These are phyloP conservation scores for Microctonus hyperodae DNA, from an alignment of 2,888 invertebrate species.

Conservation along the genomic window DNA sequence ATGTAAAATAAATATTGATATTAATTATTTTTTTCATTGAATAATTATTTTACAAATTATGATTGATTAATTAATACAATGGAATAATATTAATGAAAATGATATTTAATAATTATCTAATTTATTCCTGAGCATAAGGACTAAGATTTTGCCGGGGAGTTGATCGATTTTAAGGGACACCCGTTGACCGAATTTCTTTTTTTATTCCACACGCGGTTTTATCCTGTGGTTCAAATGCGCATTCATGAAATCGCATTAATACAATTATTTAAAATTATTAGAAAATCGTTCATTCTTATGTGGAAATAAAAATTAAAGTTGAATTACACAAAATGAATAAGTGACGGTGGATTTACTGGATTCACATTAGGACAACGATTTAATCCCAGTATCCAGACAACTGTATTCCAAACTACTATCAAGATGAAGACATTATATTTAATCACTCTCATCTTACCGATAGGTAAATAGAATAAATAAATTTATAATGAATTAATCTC, in stretches of 20 bases:
- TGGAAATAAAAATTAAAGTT: not conserved
- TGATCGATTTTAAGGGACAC: constrained; percentile 23
- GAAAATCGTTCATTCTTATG: not conserved
- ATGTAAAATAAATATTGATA: not conserved
- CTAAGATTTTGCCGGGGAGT: not conserved
- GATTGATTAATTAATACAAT: too few species aligned
- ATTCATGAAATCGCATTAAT: constrained; percentile 24
- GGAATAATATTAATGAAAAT: not conserved
- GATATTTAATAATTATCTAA: not conserved
- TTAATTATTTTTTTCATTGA: too few species aligned
- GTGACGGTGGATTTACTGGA: not conserved
- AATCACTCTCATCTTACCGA: constrained; percentile 1
- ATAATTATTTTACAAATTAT: too few species aligned
- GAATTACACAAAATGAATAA: not conserved
- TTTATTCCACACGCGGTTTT: not conserved
- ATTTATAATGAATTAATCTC: not conserved
- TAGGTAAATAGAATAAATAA: constrained; percentile 16
- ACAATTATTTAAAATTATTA: not conserved
- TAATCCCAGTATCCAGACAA: not conserved
- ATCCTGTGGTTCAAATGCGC: constrained; percentile 21
- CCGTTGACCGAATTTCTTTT: constrained; percentile 28
- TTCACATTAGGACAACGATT: not conserved
- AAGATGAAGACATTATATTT: constrained; percentile 13
- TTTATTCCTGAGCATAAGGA: not conserved
- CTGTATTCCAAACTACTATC: not conserved